Conservation (phyloP, 2,113 vertebrate genomes). For the Rhea americana region DNA sequence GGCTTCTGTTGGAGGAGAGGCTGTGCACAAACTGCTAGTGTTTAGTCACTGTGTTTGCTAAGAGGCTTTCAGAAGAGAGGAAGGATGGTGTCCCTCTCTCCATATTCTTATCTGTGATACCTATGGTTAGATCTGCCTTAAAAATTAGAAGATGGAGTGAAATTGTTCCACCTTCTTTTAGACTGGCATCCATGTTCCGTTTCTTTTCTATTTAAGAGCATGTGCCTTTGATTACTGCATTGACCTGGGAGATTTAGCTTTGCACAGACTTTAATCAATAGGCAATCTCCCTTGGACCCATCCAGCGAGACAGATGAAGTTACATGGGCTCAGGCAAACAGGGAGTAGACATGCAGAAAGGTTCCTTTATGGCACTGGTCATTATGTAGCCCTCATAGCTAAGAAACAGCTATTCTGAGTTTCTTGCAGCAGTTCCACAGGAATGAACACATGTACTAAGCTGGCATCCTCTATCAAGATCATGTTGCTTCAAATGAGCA, state of each 20-base stretch:
- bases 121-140: neutral
- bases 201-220: neutral
- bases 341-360: neutral
- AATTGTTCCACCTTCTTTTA: neutral
- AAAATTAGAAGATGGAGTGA: neutral
- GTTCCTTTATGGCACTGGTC: neutral
- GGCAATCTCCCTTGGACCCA: slow-evolving; percentile 1
- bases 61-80: neutral
- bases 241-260: neutral
- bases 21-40: neutral
- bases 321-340: neutral
- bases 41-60: neutral
- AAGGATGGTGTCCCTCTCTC: neutral
- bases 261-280: neutral
- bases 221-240: neutral
- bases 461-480: neutral
- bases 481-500: neutral
- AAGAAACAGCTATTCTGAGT: neutral
- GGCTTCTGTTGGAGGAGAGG: neutral
- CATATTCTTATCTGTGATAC: neutral
- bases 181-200: neutral
- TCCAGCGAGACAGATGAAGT: neutral
- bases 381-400: neutral
- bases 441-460: neutral
- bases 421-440: neutral